Percentiles rank a stretch among this genome's conserved stretches.
These are phyloP conservation scores for Bos taurus DNA, from an alignment of 2,113 vertebrate genomes.

Conservation along the genomic window ARS-UCD2.0 NC_037340.1:77054001-77054500, in stretches of 20 bases:
- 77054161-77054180: neutral
- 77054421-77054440: neutral
- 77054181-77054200: neutral
- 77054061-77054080: neutral
- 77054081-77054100: neutral
- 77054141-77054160: neutral
- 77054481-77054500: neutral
- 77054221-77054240: fast-evolving
- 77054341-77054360: neutral
- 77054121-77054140: neutral
- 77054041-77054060: neutral
- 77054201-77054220: neutral
- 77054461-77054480: neutral
- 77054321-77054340: neutral
- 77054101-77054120: neutral
- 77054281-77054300: neutral
- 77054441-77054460: neutral
- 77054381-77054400: neutral
- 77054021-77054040: neutral
- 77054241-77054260: neutral
- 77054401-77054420: neutral
- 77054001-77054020: neutral
- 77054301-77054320: neutral
- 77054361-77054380: neutral
- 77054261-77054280: neutral